A percentile compares a stretch with the other conserved stretches of the same genome.
Conservation (phyloP, 2,797 vertebrate genomes). For the Cephalopachus bancanus region DNA sequence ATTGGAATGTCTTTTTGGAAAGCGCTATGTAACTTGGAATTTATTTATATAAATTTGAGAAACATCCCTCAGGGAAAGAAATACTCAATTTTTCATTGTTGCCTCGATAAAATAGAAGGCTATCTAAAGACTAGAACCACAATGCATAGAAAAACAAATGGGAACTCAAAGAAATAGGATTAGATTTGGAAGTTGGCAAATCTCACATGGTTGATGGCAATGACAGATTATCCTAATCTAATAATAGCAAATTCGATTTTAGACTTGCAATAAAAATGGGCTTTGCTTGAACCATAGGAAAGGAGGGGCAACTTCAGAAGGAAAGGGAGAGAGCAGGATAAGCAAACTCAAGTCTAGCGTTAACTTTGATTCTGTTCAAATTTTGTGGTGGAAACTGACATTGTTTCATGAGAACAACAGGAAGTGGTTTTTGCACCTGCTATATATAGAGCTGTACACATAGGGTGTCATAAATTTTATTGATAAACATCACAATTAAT, state of each 20-base stretch:
- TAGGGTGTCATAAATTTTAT: neutral
- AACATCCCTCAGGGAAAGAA: slow-evolving; percentile 74
- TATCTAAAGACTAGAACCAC: slow-evolving; percentile 37
- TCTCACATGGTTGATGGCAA: slow-evolving; percentile 50
- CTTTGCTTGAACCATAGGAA: neutral
- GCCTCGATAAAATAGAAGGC: slow-evolving; percentile 67
- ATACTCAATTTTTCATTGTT: slow-evolving; percentile 75
- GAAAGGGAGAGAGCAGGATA: neutral
- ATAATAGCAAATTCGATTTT: slow-evolving; percentile 43
- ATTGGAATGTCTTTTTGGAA: slow-evolving; percentile 77
- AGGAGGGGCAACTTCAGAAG: neutral
- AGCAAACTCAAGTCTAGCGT: neutral
- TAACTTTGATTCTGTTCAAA: neutral
- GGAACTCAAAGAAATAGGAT: neutral
- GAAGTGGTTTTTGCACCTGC: neutral
- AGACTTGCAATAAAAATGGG: neutral
- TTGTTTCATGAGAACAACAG: neutral
- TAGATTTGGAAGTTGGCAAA: slow-evolving; percentile 54
- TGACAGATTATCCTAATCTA: slow-evolving; percentile 63
- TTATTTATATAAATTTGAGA: slow-evolving; percentile 84
- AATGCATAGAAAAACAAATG: slow-evolving; percentile 52
- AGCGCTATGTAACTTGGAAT: slow-evolving; percentile 80
- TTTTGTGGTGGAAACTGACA: neutral
- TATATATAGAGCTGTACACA: neutral
- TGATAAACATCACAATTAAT: neutral